Evolutionary conservation across 2,888 invertebrate genomes (phyloP).

Genomic region (Neuroscelio doddi): DNA sequence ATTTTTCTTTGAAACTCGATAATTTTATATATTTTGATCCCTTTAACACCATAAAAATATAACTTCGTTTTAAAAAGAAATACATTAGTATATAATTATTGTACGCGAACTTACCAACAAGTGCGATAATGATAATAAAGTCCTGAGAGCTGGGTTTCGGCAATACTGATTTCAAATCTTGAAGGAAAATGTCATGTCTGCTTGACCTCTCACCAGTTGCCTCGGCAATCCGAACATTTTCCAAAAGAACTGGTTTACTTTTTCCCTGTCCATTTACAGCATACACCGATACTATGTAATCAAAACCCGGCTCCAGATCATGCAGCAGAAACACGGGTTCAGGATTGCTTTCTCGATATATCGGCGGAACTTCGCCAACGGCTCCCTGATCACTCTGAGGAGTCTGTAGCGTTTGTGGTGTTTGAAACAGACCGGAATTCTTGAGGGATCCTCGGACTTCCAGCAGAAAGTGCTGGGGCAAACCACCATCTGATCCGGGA

Average conservation of each 20-base stretch:
- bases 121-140: constrained; percentile 62
- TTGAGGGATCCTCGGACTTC: constrained; percentile 75
- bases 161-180: constrained; percentile 62
- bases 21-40: too few species aligned
- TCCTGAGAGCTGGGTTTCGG: constrained; percentile 57
- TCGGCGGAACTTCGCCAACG: constrained; percentile 57
- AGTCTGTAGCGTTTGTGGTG: constrained; percentile 62
- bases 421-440: constrained; percentile 66
- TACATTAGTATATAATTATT: too few species aligned
- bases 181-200: constrained; percentile 57
- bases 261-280: constrained; percentile 87
- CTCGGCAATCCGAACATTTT: constrained; percentile 74
- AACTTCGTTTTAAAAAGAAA: too few species aligned
- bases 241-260: constrained; percentile 82
- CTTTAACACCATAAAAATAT: too few species aligned
- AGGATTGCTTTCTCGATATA: constrained; percentile 65
- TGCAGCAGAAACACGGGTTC: constrained; percentile 82
- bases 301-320: constrained; percentile 82
- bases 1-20: too few species aligned
- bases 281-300: constrained; percentile 86
- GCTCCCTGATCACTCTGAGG: constrained; percentile 64
- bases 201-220: constrained; percentile 53
- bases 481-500: constrained; percentile 86
- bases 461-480: constrained; percentile 86
- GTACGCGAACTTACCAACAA: constrained; percentile 67